phyloP scores from a whole-genome alignment of 2,888 invertebrate species.

The Polietes domitor region DNA sequence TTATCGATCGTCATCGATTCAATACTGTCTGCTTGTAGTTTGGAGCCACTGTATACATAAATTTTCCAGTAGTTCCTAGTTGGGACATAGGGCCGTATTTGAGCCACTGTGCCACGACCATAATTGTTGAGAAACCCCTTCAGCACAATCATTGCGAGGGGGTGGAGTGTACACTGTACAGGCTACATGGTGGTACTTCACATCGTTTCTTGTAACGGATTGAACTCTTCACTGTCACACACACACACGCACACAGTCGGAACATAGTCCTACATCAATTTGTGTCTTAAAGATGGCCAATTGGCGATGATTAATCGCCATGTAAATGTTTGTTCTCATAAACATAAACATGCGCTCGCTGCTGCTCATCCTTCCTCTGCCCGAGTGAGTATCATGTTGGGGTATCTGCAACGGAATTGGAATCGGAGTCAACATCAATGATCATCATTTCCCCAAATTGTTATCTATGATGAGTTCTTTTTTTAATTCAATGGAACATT shows the following conservation, averaged over 20 bases:
- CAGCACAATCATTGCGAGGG: neutral
- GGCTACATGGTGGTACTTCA: neutral
- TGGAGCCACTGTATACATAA: no score
- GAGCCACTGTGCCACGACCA: neutral
- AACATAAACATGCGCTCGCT: constrained; percentile 69
- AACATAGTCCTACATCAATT: neutral
- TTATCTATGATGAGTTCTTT: neutral
- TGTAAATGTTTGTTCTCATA: constrained; percentile 79
- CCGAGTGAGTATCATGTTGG: neutral
- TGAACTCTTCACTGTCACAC: constrained; percentile 29
- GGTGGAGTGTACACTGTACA: neutral
- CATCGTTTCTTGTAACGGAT: neutral
- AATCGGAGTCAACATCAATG: neutral
- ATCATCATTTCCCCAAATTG: neutral
- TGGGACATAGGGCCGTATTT: no score
- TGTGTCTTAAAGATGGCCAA: constrained; percentile 51
- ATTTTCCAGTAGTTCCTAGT: no score
- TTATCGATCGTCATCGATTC: no score
- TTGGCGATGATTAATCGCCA: constrained; percentile 75
- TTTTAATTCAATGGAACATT: neutral
- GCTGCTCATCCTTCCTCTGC: neutral
- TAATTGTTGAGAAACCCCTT: neutral
- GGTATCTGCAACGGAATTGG: no score
- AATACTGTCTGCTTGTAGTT: no score
- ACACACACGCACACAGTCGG: neutral